These are phyloP conservation scores for Corynorhinus townsendii DNA, from an alignment of 2,113 vertebrate species.

Conservation along the genomic window DNA sequence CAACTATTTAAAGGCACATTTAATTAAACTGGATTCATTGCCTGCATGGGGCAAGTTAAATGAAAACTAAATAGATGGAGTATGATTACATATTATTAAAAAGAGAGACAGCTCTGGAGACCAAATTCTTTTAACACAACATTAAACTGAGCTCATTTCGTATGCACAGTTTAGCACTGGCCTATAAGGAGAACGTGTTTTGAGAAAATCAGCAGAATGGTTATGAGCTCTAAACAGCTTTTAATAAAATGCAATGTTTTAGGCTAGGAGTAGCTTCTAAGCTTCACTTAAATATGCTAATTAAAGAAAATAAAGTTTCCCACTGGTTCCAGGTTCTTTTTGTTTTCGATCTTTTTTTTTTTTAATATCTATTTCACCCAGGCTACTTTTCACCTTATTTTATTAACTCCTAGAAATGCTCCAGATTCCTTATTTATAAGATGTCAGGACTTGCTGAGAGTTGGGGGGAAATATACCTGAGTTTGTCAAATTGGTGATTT, in stretches of 20 bases:
- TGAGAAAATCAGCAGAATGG: slow-evolving; percentile 79
- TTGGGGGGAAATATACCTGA: not conserved
- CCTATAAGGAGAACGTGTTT: slow-evolving; percentile 76
- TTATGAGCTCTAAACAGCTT: slow-evolving; percentile 78
- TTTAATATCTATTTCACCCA: slow-evolving; percentile 15
- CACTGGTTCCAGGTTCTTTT: slow-evolving; percentile 68
- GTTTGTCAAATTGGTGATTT: not conserved
- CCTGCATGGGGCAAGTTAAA: slow-evolving; percentile 78
- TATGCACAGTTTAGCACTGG: slow-evolving; percentile 80
- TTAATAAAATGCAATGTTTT: slow-evolving; percentile 76
- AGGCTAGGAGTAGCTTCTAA: slow-evolving; percentile 70
- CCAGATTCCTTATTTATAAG: slow-evolving; percentile 20
- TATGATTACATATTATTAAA: slow-evolving; percentile 82
- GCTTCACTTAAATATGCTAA: slow-evolving; percentile 74
- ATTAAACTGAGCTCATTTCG: slow-evolving; percentile 80
- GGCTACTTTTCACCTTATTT: slow-evolving; percentile 39
- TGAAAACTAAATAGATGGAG: slow-evolving; percentile 80
- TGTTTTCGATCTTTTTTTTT: slow-evolving; percentile 65
- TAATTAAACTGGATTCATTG: slow-evolving; percentile 82
- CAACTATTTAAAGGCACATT: slow-evolving; percentile 78
- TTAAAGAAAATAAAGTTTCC: slow-evolving; percentile 64
- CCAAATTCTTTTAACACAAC: slow-evolving; percentile 81
- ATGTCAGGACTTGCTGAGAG: not conserved
- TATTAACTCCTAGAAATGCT: slow-evolving; percentile 15
- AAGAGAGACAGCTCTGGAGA: slow-evolving; percentile 78